Evolutionary conservation across 2,888 invertebrate genomes (phyloP).

Genomic region (Muscina levida): DNA sequence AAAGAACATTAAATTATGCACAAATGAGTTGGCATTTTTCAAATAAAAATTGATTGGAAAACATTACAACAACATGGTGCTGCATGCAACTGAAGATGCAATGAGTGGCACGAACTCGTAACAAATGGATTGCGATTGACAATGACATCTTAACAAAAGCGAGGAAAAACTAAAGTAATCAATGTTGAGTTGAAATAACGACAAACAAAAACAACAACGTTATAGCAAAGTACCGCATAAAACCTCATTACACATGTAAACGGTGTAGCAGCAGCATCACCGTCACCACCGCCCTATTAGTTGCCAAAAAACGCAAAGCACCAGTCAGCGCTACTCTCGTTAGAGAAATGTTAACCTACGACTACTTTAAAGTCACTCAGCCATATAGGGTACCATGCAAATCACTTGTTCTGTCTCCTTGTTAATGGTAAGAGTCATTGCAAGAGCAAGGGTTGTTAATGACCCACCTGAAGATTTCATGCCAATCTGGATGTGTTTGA

Average conservation of each 20-base stretch:
- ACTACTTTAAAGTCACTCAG: conserved; percentile 68
- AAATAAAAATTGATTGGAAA: conserved; percentile 80
- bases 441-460: conserved; percentile 8
- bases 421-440: neutral
- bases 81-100: conserved; percentile 52
- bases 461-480: conserved; percentile 87
- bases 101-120: conserved; percentile 48
- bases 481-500: conserved; percentile 66
- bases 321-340: conserved; percentile 69
- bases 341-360: neutral
- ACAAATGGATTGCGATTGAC: conserved; percentile 56
- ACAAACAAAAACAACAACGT: conserved; percentile 56
- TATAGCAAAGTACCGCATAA: conserved; percentile 67
- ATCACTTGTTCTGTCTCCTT: neutral
- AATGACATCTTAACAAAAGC: conserved; percentile 70
- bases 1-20: conserved; percentile 77
- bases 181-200: conserved; percentile 69
- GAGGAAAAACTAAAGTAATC: conserved; percentile 61
- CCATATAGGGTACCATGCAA: conserved; percentile 67
- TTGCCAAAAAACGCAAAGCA: conserved; percentile 57
- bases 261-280: conserved; percentile 6
- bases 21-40: conserved; percentile 79
- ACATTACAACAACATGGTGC: conserved; percentile 70
- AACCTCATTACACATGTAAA: conserved; percentile 65
- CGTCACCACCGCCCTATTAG: too few relatives aligned